These are phyloP conservation scores for Tamandua tetradactyla DNA, from an alignment of 2,797 vertebrate genomes.

Conservation along the genomic window DNA sequence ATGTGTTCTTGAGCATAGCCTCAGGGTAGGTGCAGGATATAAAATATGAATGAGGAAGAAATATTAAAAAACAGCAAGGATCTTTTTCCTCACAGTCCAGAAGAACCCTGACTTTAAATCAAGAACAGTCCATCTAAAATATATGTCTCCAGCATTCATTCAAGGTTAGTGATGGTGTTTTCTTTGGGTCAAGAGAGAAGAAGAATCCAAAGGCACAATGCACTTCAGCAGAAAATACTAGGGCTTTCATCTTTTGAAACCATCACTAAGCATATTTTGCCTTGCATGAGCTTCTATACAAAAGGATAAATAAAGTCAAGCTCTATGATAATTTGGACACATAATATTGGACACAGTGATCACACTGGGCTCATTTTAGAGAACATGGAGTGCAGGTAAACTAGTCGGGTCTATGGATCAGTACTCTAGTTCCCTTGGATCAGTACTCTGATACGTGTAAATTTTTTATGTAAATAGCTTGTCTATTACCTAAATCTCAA, in stretches of 20 bases:
- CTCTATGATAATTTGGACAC: background rate
- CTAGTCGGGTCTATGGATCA: too few relatives aligned
- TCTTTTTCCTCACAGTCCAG: slow-evolving; percentile 65
- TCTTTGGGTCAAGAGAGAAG: slow-evolving; percentile 24
- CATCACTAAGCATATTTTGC: background rate
- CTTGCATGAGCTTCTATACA: background rate
- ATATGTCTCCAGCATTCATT: slow-evolving; percentile 47
- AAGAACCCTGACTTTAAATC: slow-evolving; percentile 67
- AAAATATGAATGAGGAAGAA: slow-evolving; percentile 72
- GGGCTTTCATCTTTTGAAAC: background rate
- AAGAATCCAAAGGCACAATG: slow-evolving; percentile 40
- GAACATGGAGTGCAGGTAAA: background rate
- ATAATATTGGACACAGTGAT: background rate
- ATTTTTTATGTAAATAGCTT: background rate
- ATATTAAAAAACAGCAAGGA: slow-evolving; percentile 70
- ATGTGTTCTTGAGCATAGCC: slow-evolving; percentile 50
- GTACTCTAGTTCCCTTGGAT: rapidly evolving
- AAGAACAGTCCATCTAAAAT: slow-evolving; percentile 58
- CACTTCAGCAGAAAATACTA: slow-evolving; percentile 37
- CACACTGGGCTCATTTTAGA: background rate
- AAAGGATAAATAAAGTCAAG: background rate
- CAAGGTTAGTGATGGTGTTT: slow-evolving; percentile 63
- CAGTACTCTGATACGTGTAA: background rate
- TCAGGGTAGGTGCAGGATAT: slow-evolving; percentile 58
- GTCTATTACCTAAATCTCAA: background rate